Base-by-base conservation (phyloP, 2,888 invertebrate species). In the Noctua fimbriata region DNA sequence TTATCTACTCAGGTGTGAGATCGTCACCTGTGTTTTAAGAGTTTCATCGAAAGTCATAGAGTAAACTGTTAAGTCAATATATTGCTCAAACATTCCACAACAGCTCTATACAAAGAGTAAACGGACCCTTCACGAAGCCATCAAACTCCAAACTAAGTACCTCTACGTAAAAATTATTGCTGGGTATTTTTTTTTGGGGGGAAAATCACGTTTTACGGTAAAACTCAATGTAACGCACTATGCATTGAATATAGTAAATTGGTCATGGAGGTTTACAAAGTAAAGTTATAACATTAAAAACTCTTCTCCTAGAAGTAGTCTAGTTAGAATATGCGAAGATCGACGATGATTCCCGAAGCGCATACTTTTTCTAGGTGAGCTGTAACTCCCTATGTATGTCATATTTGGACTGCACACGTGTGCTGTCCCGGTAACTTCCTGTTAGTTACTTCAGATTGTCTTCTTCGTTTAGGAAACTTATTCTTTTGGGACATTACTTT, bases 401-500 rank as follows among this genome's bases (percentile, higher is more conserved):
- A 69, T 82, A 71, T 81, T 85, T 77, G 82, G 75, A 73, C 55
- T 74, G 49, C 72, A 78, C 84, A 84, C 81, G 69, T 72, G 78
- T 79, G 72, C 78, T 81, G 83, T 85, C 81, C 78, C 80, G 78
- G 81, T 84, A 87, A 91, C 90, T 91, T 92, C 88, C 86, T 86
- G 79, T 76, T 88, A 88, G 89, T 91, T 89, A 89, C 87, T 89
- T 89, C 65, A 79, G 83, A 88, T 85, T 86, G 86, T 87, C 82
- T 90, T 85, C 85, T 87, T 87, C 71, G 71, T 89, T 88, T 85
- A 83, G 81, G 81, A 65, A 83, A 75, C 67, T 79, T 75, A 69
- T 76, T 76, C 76, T 72, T 88, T 86, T 75, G 81, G 65, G 69
- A 69, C 36, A 58, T 75, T 44, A 78, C 18, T 67, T 72, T 73